A percentile compares a stretch with the other conserved stretches of the same genome.
Evolutionary conservation across 2,113 vertebrate species (phyloP).

Genomic region (Varanus komodoensis): DNA sequence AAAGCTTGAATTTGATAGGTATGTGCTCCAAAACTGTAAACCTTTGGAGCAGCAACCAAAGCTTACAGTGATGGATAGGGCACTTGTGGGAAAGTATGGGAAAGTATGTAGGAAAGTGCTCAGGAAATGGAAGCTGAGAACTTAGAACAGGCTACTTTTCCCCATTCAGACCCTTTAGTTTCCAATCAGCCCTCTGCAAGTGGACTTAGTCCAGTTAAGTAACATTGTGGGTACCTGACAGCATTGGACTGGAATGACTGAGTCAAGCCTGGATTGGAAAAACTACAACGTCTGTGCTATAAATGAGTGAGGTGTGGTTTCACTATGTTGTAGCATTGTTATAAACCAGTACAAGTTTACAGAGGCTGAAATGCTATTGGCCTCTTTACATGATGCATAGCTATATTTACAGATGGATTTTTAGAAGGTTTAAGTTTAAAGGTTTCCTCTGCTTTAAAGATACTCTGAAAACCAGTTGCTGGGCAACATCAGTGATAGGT

Average conservation of each 20-base stretch:
- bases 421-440: background rate
- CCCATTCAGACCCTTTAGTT: background rate
- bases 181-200: background rate
- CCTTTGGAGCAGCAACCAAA: background rate
- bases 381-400: background rate
- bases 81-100: background rate
- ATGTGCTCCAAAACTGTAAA: background rate
- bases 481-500: background rate
- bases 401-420: too few relatives aligned
- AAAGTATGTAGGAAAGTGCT: background rate
- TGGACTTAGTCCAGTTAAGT: background rate
- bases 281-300: background rate
- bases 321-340: background rate
- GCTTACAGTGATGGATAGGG: too few relatives aligned
- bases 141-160: background rate
- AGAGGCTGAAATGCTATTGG: too few relatives aligned
- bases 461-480: background rate
- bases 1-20: background rate
- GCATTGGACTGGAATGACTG: background rate
- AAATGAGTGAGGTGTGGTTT: background rate
- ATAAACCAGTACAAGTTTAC: background rate
- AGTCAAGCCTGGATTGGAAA: background rate
- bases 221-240: background rate
- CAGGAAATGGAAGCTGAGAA: background rate
- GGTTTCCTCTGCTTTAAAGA: background rate